Evolutionary conservation across 2,888 invertebrate genomes (phyloP).

Genomic region (Linyphia triangularis): DNA sequence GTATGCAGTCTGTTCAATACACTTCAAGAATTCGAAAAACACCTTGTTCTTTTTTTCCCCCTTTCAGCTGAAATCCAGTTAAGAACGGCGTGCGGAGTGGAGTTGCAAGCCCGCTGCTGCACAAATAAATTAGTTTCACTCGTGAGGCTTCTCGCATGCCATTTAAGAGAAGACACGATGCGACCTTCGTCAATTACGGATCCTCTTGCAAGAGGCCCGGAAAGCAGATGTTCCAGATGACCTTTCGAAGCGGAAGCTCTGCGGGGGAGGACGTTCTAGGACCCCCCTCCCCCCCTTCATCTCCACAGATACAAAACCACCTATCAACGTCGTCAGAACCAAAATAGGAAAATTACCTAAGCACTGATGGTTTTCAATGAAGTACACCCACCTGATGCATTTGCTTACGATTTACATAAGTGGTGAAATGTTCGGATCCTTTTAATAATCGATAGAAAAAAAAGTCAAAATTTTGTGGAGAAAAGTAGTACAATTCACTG

Average conservation of each 20-base stretch:
- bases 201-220: slow-evolving; percentile 5
- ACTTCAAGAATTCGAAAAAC: too few relatives aligned
- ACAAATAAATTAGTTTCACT: not conserved
- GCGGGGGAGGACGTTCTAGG: slow-evolving; percentile 37
- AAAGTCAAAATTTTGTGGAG: too few relatives aligned
- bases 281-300: slow-evolving; percentile 37
- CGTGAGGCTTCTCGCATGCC: not conserved
- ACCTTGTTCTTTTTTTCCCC: not conserved
- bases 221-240: slow-evolving; percentile 47
- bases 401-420: too few relatives aligned
- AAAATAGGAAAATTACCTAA: too few relatives aligned
- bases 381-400: too few relatives aligned
- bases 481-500: too few relatives aligned
- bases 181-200: slow-evolving; percentile 55
- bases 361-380: too few relatives aligned
- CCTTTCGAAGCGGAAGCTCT: slow-evolving; percentile 48
- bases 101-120: not conserved
- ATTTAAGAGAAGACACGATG: not conserved
- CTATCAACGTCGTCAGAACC: not conserved
- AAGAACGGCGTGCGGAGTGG: not conserved
- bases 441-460: too few relatives aligned
- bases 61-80: not conserved
- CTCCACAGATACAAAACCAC: not conserved
- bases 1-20: too few relatives aligned
- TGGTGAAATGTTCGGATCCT: too few relatives aligned